Evolutionary conservation across 1,140 invertebrate genomes (phyloP).

Genomic region (Antheraea mylitta): DNA sequence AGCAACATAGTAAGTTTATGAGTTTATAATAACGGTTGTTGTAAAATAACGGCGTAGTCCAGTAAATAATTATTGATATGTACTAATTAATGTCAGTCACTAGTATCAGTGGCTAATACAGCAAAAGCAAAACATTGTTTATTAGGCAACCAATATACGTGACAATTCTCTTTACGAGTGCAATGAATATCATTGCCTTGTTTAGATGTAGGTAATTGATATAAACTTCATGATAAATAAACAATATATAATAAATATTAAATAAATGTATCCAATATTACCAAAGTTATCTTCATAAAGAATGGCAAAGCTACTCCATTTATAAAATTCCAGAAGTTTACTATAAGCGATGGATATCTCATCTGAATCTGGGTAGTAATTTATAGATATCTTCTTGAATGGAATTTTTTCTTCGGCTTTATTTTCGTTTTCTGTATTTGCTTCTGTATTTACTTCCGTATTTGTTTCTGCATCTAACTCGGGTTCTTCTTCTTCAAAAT

Average conservation of each 20-base stretch:
- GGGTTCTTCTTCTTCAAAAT: constrained; percentile 37
- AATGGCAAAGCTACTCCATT: constrained; percentile 87
- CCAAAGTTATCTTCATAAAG: constrained; percentile 80
- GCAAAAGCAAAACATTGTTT: too few relatives aligned
- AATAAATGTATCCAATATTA: constrained; percentile 42
- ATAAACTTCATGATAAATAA: neutral
- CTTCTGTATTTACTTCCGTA: constrained; percentile 22
- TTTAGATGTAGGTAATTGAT: too few relatives aligned
- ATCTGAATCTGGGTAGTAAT: constrained; percentile 85
- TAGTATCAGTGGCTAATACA: too few relatives aligned
- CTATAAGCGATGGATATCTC: constrained; percentile 83
- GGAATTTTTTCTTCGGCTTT: constrained; percentile 17
- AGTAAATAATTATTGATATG: too few relatives aligned
- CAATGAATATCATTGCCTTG: too few relatives aligned
- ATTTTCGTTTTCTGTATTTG: constrained; percentile 19
- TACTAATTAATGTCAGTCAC: too few relatives aligned
- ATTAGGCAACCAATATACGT: too few relatives aligned
- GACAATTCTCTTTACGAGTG: too few relatives aligned
- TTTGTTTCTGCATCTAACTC: too few relatives aligned
- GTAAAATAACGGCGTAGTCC: too few relatives aligned
- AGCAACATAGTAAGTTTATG: too few relatives aligned
- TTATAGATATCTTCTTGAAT: constrained; percentile 75
- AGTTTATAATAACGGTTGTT: too few relatives aligned
- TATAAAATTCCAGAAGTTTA: constrained; percentile 83
- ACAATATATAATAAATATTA: neutral